Conservation (phyloP, 2,888 invertebrate genomes). For the Drosophila nr. perissopoda region DNA sequence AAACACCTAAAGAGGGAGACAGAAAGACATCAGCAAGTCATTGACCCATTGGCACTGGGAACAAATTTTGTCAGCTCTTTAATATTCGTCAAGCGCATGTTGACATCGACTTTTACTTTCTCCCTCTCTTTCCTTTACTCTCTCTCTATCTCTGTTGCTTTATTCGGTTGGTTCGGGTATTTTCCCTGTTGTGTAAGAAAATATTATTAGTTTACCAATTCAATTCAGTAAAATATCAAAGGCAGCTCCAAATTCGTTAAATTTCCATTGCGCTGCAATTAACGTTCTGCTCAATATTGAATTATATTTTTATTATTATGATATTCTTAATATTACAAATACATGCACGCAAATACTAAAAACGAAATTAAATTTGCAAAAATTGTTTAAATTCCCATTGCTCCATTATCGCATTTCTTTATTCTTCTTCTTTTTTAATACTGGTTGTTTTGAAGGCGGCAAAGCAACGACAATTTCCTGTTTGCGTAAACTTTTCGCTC, state of each 20-base stretch:
- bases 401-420: background rate
- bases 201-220: background rate
- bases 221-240: background rate
- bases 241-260: background rate
- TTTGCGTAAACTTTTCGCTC: constrained; percentile 61
- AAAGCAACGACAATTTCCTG: constrained; percentile 69
- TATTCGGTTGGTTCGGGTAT: background rate
- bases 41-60: constrained; percentile 36
- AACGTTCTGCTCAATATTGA: background rate
- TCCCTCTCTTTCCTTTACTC: background rate
- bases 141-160: background rate
- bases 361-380: background rate
- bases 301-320: background rate
- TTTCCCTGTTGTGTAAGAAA: background rate
- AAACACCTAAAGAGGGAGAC: background rate
- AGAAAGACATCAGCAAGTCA: constrained; percentile 46
- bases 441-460: constrained; percentile 53
- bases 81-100: constrained; percentile 46
- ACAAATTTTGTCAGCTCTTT: constrained; percentile 49
- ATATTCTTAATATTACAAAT: background rate
- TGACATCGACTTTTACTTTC: constrained; percentile 28
- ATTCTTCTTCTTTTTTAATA: background rate
- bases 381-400: background rate
- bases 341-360: background rate
- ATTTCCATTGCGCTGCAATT: background rate